Base-by-base conservation (phyloP, 2,888 invertebrate genomes). In the Seira musarum region DNA sequence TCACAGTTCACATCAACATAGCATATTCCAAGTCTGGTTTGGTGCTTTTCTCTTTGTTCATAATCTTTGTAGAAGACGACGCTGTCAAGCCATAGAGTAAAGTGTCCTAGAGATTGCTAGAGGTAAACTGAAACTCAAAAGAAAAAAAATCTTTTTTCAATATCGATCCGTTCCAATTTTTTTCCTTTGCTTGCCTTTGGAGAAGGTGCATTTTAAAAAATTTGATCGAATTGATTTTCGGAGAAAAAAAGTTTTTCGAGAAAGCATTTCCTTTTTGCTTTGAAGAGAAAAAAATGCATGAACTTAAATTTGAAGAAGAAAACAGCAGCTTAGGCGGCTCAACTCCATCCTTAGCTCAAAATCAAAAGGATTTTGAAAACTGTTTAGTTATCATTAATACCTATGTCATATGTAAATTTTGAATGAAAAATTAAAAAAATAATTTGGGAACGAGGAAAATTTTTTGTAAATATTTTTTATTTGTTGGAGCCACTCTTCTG, bases 161-260 rank as follows among this genome's bases (percentile, higher is more conserved):
- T 75, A 75, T 76, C 68, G 75, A 76, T 76, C 75, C 69, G 69
- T 76, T 76, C 75, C 63, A 76, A 25, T 64, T 63, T 24, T 67
- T 19, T 21, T 40, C 67, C 53, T 66, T 19, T 17, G 15, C 57
- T 19, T 17, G n/a, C 40, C 46, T 66, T 53, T 19, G 2, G 17
- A 21, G 19, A 8, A 21, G 15, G 53, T 53, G 24, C 25, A 19
- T 24, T 53, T 53, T 15, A 30, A 30, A 30, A 30, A 30, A 53
- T 17, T 53, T 40, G 35, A 17, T 57, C 53, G 49, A 24, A 2
- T 53, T 68, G 49, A 3, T 68, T 25, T 40, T 2, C 19, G 40
- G 6, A 67, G 49, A 67, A 40, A 35, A 19, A 35, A 65, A 65
- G 65, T 46, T 30, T 57, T 57, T 57, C 30, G 57, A 30, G 30